These are phyloP conservation scores for Heteronetta atricapilla DNA, from an alignment of 2,113 vertebrate species.

Conservation along the genomic window DNA sequence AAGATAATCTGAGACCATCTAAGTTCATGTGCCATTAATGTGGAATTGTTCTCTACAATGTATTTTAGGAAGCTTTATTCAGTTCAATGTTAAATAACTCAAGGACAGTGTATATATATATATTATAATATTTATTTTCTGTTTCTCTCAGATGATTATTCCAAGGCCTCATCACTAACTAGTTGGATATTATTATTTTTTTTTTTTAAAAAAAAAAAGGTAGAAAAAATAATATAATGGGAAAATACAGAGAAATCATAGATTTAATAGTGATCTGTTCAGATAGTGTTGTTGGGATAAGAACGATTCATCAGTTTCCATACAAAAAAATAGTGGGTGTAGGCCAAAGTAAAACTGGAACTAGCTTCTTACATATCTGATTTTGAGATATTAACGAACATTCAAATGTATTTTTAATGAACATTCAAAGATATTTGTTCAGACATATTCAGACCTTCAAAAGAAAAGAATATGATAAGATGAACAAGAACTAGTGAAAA, in stretches of 20 bases:
- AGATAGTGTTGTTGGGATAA: background rate
- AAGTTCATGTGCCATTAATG: background rate
- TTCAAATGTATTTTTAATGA: too few species aligned
- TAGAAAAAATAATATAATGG: background rate
- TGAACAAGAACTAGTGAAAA: background rate
- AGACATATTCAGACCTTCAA: background rate
- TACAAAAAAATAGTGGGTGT: background rate
- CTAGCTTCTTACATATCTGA: background rate
- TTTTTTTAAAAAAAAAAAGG: background rate
- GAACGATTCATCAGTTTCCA: background rate
- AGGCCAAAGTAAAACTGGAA: background rate
- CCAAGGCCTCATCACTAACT: background rate
- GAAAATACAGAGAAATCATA: background rate
- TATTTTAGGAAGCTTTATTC: background rate
- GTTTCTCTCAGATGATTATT: background rate
- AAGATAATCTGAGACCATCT: constrained; percentile 4
- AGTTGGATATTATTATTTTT: background rate
- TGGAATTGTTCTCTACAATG: constrained; percentile 1
- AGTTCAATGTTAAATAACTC: background rate
- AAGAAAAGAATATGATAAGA: background rate
- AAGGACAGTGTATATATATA: background rate
- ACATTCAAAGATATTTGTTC: background rate
- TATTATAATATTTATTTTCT: background rate
- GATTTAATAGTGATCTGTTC: background rate
- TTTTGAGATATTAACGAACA: background rate